Evolutionary conservation across 2,888 invertebrate species (phyloP).

Genomic region (Barypeithes pellucidus): DNA sequence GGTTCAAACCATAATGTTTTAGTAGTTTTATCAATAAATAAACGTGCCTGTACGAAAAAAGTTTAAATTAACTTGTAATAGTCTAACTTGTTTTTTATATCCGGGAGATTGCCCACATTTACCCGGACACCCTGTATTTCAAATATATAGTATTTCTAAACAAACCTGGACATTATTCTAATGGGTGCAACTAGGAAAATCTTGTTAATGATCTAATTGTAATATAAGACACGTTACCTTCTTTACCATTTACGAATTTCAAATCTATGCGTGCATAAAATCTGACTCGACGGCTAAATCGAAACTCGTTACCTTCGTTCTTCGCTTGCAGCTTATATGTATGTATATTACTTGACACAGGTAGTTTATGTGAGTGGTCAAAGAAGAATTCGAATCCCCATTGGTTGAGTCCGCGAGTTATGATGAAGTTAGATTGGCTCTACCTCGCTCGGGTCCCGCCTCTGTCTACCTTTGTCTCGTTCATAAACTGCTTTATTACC

Average conservation of each 20-base stretch:
- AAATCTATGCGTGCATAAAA: slow-evolving; percentile 49
- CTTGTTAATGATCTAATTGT: neutral
- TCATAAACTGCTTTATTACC: slow-evolving; percentile 70
- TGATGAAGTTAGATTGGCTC: slow-evolving; percentile 71
- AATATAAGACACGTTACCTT: neutral
- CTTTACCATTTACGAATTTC: slow-evolving; percentile 23
- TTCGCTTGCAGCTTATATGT: slow-evolving; percentile 56
- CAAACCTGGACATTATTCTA: too few species aligned
- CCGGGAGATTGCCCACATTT: too few species aligned
- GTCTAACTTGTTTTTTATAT: too few species aligned
- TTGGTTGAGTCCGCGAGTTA: slow-evolving; percentile 70
- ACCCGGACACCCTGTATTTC: too few species aligned
- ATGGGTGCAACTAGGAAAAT: too few species aligned
- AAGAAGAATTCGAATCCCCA: slow-evolving; percentile 68
- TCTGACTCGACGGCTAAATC: slow-evolving; percentile 49
- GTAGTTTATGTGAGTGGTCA: slow-evolving; percentile 70
- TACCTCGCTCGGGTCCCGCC: slow-evolving; percentile 68
- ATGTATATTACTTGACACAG: slow-evolving; percentile 67
- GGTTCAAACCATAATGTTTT: too few species aligned
- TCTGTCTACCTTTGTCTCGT: slow-evolving; percentile 67
- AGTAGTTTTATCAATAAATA: too few species aligned
- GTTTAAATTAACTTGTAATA: too few species aligned
- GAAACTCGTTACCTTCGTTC: slow-evolving; percentile 54
- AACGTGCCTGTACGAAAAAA: too few species aligned
- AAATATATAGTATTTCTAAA: too few species aligned